phyloP scores from a whole-genome alignment of 2,888 invertebrate genomes.

The Lepidochrysops patricia region DNA sequence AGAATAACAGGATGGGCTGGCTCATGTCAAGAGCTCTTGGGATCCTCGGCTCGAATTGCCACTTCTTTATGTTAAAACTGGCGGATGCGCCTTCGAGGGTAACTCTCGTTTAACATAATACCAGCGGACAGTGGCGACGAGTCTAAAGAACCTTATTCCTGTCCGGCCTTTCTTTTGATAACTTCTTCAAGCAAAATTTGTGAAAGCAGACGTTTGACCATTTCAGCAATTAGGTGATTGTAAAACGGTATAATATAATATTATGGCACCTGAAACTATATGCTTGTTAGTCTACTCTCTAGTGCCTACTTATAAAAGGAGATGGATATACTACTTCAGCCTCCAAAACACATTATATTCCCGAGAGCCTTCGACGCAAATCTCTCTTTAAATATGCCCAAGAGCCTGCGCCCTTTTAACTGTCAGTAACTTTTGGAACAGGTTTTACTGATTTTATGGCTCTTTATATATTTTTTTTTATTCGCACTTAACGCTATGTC shows the following conservation, averaged over 20 bases:
- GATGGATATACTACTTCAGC: background rate
- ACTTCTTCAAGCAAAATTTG: too few species aligned
- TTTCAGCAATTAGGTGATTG: too few species aligned
- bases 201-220: too few species aligned
- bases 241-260: too few species aligned
- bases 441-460: background rate
- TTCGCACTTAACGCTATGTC: background rate
- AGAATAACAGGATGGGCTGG: slow-evolving; percentile 42
- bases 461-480: background rate
- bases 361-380: background rate
- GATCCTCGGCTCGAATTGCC: slow-evolving; percentile 33
- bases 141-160: too few species aligned
- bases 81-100: slow-evolving; percentile 11
- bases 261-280: too few species aligned
- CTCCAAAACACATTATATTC: background rate
- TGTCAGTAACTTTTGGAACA: background rate
- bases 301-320: slow-evolving; percentile 13
- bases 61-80: slow-evolving; percentile 25
- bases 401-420: background rate
- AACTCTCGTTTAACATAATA: too few species aligned
- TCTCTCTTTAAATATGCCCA: background rate
- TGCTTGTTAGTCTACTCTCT: too few species aligned
- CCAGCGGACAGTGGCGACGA: too few species aligned
- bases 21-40: slow-evolving; percentile 39
- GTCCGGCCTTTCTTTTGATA: too few species aligned